phyloP scores from a whole-genome alignment of 2,797 vertebrate species.

The Chloroceryle amazona region DNA sequence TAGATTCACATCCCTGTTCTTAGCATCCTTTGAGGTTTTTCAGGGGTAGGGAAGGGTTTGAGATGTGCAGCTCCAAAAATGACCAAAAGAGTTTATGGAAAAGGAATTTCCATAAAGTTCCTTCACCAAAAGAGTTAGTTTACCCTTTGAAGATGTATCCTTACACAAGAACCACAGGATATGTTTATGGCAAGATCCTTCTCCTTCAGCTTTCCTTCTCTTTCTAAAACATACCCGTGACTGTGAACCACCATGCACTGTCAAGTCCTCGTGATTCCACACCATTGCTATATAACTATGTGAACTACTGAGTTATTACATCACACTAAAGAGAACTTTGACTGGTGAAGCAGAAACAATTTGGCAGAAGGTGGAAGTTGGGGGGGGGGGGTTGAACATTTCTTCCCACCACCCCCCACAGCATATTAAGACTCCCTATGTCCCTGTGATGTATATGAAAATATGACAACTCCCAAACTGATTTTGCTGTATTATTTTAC shows the following conservation, averaged over 20 bases:
- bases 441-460: not conserved
- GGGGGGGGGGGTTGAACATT: fast-evolving
- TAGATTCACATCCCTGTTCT: not conserved
- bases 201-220: not conserved
- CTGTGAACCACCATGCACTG: not conserved
- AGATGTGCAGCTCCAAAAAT: not conserved
- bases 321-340: not conserved
- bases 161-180: not conserved
- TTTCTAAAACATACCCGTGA: not conserved
- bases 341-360: not conserved
- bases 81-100: not conserved
- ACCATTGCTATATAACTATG: not conserved
- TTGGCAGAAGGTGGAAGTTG: not conserved
- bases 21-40: not conserved
- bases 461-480: not conserved
- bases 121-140: not conserved
- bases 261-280: not conserved
- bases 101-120: not conserved
- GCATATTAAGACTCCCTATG: not conserved
- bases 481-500: not conserved
- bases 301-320: not conserved
- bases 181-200: not conserved
- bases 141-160: not conserved
- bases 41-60: not conserved
- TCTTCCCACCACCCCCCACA: fast-evolving